A percentile compares a stretch with the other conserved stretches of the same genome.
Evolutionary conservation across 92 coral and sea anemone species (phyloP).

Genomic region (Parazoanthus atlanticus): DNA sequence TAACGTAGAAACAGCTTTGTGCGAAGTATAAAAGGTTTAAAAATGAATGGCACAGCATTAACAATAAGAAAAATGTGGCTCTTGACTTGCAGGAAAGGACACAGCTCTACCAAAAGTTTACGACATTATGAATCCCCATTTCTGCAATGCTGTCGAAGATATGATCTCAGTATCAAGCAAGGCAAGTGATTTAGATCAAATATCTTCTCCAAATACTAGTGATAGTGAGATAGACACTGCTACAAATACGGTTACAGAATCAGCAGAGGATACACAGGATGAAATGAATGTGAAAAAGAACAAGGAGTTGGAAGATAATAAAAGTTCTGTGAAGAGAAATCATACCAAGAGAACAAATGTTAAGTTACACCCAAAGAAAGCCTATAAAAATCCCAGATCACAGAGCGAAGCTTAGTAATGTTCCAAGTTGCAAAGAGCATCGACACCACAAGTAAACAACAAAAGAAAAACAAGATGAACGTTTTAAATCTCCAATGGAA

Average conservation of each 20-base stretch:
- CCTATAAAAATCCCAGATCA: conserved; percentile 18
- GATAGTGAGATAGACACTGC: conserved; percentile 28
- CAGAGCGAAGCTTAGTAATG: conserved; percentile 52
- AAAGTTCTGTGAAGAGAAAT: conserved; percentile 13
- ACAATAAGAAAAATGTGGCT: too few relatives aligned
- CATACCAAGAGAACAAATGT: conserved; percentile 49
- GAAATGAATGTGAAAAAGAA: conserved; percentile 20
- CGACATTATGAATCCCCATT: too few relatives aligned
- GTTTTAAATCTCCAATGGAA: conserved; percentile 39
- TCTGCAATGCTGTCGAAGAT: neutral
- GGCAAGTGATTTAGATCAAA: conserved; percentile 49
- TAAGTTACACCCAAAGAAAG: conserved; percentile 20
- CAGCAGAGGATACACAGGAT: conserved; percentile 22
- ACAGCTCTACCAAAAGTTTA: too few relatives aligned
- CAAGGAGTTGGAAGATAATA: conserved; percentile 28
- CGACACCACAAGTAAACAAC: conserved; percentile 39
- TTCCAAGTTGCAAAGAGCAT: conserved; percentile 55
- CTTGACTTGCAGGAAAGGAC: too few relatives aligned
- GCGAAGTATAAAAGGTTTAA: too few relatives aligned
- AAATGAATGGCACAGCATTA: too few relatives aligned
- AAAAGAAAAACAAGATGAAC: conserved; percentile 49
- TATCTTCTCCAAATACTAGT: conserved; percentile 23
- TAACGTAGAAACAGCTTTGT: too few relatives aligned
- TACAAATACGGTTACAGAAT: conserved; percentile 28
- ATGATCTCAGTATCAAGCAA: conserved; percentile 56